These are phyloP conservation scores for Elachura formosa DNA, from an alignment of 2,113 vertebrate species.

Conservation along the genomic window DNA sequence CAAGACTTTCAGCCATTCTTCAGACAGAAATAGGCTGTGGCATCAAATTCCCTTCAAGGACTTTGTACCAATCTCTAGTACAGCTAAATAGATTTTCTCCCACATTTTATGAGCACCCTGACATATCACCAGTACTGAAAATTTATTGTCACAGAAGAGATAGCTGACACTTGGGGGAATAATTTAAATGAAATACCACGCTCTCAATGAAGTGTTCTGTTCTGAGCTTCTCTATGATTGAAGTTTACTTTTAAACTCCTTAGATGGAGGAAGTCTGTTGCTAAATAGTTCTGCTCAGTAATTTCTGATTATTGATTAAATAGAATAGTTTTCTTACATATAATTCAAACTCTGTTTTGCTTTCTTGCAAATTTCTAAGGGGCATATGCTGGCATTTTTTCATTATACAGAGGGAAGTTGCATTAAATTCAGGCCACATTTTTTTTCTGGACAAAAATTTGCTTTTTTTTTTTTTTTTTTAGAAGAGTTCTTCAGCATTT, in stretches of 20 bases:
- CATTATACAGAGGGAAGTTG: not conserved
- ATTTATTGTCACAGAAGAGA: not conserved
- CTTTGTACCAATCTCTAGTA: not conserved
- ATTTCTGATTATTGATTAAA: not conserved
- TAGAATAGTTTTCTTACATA: not conserved
- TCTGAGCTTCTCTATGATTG: not conserved
- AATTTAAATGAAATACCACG: not conserved
- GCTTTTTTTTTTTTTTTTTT: not conserved
- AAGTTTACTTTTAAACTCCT: not conserved
- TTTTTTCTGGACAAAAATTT: not conserved
- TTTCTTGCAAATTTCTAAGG: not conserved
- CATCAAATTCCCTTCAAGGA: not conserved
- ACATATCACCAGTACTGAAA: not conserved
- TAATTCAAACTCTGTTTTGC: not conserved
- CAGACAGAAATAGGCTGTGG: slow-evolving; percentile 1
- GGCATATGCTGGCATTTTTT: not conserved
- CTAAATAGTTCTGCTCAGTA: not conserved
- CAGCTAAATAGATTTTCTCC: not conserved
- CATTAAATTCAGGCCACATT: not conserved
- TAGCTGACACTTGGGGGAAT: not conserved
- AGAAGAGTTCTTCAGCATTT: not conserved
- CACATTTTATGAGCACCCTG: not conserved
- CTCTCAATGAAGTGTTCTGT: not conserved
- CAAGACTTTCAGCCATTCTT: not conserved
- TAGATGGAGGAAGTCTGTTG: not conserved